Conservation (phyloP, 2,888 invertebrate genomes). For the Zygothrica quintamaculata region DNA sequence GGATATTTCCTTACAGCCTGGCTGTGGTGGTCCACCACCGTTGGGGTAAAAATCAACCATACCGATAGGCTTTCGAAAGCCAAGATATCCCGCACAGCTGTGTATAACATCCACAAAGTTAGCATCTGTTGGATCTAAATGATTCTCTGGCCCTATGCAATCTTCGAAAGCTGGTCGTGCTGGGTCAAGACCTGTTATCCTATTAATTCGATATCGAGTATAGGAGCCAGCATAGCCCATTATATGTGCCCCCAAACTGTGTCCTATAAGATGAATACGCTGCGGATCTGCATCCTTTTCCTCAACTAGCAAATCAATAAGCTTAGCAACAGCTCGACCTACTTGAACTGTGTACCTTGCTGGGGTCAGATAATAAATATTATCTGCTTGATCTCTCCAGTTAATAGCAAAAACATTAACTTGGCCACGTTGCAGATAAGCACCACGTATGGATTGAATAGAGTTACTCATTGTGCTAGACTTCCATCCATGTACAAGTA, state of each 20-base stretch:
- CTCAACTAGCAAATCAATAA: conserved; percentile 82
- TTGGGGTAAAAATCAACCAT: conserved; percentile 91
- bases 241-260: conserved; percentile 87
- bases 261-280: conserved; percentile 84
- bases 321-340: conserved; percentile 82
- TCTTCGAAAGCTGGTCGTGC: conserved; percentile 85
- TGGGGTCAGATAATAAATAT: conserved; percentile 83
- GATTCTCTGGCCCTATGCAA: conserved; percentile 84
- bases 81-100: conserved; percentile 88
- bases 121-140: conserved; percentile 88
- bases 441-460: conserved; percentile 83
- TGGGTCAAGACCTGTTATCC: conserved; percentile 89
- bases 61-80: conserved; percentile 86
- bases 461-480: conserved; percentile 83
- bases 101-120: conserved; percentile 91
- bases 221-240: conserved; percentile 87
- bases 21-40: conserved; percentile 88
- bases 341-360: conserved; percentile 83
- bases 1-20: conserved; percentile 87
- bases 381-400: conserved; percentile 83
- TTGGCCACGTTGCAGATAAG: conserved; percentile 78
- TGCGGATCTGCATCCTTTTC: conserved; percentile 80
- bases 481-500: conserved; percentile 84
- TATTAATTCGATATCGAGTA: conserved; percentile 84
- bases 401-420: conserved; percentile 84